Evolutionary conservation across 2,888 invertebrate genomes (phyloP), one percentile per base, ranked within the genome.

Genomic region (Cataglyphis cursor): DNA sequence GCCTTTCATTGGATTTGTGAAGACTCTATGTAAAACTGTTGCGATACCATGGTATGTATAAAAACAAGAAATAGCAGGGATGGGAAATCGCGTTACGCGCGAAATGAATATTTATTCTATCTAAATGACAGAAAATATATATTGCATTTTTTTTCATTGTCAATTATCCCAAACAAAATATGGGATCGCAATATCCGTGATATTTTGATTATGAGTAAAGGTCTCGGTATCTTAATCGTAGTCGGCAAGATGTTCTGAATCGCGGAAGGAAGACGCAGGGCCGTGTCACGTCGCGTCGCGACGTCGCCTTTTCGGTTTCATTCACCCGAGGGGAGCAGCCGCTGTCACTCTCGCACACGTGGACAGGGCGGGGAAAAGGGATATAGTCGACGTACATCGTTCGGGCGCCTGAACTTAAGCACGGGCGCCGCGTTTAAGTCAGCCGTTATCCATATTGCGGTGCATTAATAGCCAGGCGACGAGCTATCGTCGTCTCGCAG

Each of bases 391-490:
- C 62, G n/a, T 35, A n/a, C n/a, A 28, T 75, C 48, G 10, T 31
- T 24, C 78, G 31, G 48, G 68, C 68, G 68, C 68, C 68, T 68
- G n/a, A 51, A 68, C 41, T 21, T 54, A 76, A 54, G 57, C 68
- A 31, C 31, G 68, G 64, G 64, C 65, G 72, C 78, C 62, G 66
- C 51, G 28, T 59, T 83, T 61, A 65, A 78, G 72, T 74, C 75
- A 70, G 59, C 78, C 87, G 83, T 87, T 84, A 81, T 87, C 87
- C 87, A 73, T 82, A 84, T 81, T 57, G 85, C 83, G 80, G 59
- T 74, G 87, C 87, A 87, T 88, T 87, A 84, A 87, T 85, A 82
- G 87, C 85, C 74, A 73, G 51, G 54, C 65, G 75, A 72, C 51
- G 61, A 72, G 68, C 66, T 68, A 68, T 65, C 84, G 44, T 70